phyloP scores from a whole-genome alignment of 2,797 vertebrate genomes.

The Perodicticus potto region DNA sequence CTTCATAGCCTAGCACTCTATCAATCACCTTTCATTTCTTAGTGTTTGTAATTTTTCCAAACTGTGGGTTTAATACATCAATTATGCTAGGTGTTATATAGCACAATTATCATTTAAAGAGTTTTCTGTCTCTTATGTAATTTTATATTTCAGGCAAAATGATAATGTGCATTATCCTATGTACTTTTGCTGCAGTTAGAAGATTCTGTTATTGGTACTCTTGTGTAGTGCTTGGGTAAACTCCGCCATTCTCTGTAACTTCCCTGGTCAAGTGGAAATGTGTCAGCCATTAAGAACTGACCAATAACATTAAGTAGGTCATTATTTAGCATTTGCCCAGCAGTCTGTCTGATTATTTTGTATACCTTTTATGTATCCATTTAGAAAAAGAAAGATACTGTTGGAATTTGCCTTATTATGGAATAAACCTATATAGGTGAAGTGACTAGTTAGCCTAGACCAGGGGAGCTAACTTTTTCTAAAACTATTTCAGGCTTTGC shows the following conservation, averaged over 20 bases:
- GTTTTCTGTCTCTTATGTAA: constrained; percentile 29
- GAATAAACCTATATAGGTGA: constrained; percentile 1
- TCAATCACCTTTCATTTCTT: constrained; percentile 45
- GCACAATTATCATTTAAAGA: background rate
- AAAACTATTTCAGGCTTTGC: constrained; percentile 3
- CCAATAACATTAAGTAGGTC: background rate
- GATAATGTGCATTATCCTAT: background rate
- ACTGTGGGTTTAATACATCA: constrained; percentile 30
- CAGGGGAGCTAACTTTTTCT: background rate
- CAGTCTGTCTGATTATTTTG: background rate
- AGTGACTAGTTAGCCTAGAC: background rate
- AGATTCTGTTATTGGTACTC: background rate
- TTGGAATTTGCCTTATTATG: background rate
- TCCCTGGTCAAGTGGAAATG: background rate
- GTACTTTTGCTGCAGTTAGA: background rate
- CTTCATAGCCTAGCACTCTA: constrained; percentile 24
- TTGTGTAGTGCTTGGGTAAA: background rate
- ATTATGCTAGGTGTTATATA: constrained; percentile 28
- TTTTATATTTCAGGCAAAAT: constrained; percentile 42
- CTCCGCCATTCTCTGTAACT: background rate
- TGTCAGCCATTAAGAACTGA: background rate
- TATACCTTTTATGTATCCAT: background rate
- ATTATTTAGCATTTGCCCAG: background rate
- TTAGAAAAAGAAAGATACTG: constrained; percentile 14
- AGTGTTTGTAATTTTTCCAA: constrained; percentile 55